These are phyloP conservation scores for Hydractinia echinata DNA, from an alignment of 30 jellyfish, hydroid and myxozoan genomes.

Conservation along the genomic window DNA sequence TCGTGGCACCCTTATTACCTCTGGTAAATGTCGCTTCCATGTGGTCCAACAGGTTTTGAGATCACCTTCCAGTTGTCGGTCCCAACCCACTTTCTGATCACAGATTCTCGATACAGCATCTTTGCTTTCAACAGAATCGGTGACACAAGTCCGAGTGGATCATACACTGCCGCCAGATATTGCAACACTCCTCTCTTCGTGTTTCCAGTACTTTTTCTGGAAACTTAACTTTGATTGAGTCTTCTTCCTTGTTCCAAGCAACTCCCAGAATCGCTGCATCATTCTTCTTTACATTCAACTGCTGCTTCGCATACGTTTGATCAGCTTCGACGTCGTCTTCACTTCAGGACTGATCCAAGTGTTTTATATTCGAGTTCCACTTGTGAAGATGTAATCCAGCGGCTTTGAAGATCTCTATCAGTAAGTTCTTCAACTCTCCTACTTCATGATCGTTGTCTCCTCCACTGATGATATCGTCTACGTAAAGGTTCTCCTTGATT, in stretches of 20 bases:
- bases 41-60: conserved; percentile 37
- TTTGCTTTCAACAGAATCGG: conserved; percentile 40
- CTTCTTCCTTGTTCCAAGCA: conserved; percentile 54
- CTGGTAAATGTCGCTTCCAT: conserved; percentile 42
- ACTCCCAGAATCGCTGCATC: conserved; percentile 58
- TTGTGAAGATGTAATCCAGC: conserved; percentile 55
- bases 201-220: conserved; percentile 25
- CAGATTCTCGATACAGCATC: conserved; percentile 16
- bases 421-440: conserved; percentile 18
- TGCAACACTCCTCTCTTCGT: conserved; percentile 56
- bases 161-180: conserved; percentile 45
- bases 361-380: conserved; percentile 54
- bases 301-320: conserved; percentile 49
- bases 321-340: not conserved
- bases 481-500: conserved; percentile 41
- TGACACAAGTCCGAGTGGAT: conserved; percentile 65
- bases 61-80: conserved; percentile 36
- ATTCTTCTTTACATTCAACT: conserved; percentile 33
- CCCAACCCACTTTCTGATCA: conserved; percentile 60
- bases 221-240: conserved; percentile 36
- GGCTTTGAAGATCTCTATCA: conserved; percentile 30
- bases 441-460: conserved; percentile 38
- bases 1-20: conserved; percentile 45
- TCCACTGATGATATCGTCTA: conserved; percentile 55
- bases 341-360: conserved; percentile 16